These are phyloP conservation scores for Trichoplusia ni DNA, from an alignment of 1,140 invertebrate species.

Conservation along the genomic window DNA sequence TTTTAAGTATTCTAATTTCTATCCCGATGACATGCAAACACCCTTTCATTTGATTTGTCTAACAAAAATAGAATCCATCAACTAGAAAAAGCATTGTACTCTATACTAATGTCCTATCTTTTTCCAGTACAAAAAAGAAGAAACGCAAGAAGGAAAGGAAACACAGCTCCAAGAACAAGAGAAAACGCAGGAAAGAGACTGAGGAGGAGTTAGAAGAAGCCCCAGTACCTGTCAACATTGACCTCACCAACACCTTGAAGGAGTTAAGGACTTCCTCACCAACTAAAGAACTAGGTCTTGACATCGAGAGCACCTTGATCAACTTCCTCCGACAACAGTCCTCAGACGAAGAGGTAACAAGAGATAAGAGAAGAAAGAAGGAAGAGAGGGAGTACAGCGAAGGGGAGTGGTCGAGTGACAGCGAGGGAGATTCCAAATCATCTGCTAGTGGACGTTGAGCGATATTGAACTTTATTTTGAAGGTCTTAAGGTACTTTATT, in stretches of 20 bases:
- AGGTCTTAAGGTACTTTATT: no score
- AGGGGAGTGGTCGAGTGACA: conserved; percentile 75
- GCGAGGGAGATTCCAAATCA: conserved; percentile 49
- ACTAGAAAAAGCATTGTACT: no score
- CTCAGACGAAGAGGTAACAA: conserved; percentile 38
- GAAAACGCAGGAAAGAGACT: conserved; percentile 47
- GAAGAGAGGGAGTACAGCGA: conserved; percentile 67
- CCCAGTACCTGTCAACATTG: conserved; percentile 51
- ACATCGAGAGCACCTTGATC: conserved; percentile 34
- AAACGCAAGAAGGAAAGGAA: conserved; percentile 67
- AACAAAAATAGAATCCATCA: no score
- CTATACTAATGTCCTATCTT: not conserved
- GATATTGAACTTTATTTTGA: no score
- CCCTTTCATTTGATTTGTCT: no score
- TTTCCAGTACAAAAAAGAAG: conserved; percentile 57
- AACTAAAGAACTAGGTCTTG: conserved; percentile 58
- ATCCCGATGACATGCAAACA: no score
- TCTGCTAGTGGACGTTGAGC: not conserved
- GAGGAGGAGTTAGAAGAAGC: conserved; percentile 33
- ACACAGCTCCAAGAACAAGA: conserved; percentile 55
- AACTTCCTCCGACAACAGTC: conserved; percentile 30
- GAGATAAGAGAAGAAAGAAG: conserved; percentile 38
- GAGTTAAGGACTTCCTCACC: conserved; percentile 62
- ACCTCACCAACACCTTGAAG: conserved; percentile 64
- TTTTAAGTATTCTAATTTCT: no score